Percentiles rank a stretch among this genome's conserved stretches.
These are phyloP conservation scores for Cylindroiulus punctatus DNA, from an alignment of 2,888 invertebrate species.

Conservation along the genomic window DNA sequence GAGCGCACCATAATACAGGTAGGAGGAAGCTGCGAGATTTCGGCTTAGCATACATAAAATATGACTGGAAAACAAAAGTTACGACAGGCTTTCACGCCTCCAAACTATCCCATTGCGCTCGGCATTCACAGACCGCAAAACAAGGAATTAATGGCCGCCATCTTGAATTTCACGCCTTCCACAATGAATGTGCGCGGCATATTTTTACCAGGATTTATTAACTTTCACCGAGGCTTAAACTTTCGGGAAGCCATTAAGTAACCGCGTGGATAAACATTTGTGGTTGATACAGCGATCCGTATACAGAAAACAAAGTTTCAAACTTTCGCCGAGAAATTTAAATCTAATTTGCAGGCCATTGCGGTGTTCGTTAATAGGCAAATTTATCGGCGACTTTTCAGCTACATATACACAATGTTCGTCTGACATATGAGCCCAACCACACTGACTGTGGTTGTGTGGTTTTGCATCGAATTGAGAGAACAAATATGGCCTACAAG, in stretches of 20 bases:
- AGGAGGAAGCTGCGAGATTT: not conserved
- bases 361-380: too few relatives aligned
- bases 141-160: not conserved
- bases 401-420: too few relatives aligned
- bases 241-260: not conserved
- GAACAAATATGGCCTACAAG: too few relatives aligned
- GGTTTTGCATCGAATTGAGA: too few relatives aligned
- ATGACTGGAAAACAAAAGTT: not conserved
- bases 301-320: not conserved
- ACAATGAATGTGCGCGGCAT: not conserved
- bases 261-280: not conserved
- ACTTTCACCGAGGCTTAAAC: not conserved
- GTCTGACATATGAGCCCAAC: too few relatives aligned
- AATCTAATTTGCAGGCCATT: too few relatives aligned
- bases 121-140: not conserved
- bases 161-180: not conserved
- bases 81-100: not conserved
- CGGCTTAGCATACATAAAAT: not conserved
- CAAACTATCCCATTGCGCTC: constrained; percentile 1
- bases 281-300: not conserved
- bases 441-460: too few relatives aligned
- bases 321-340: not conserved
- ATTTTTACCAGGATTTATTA: not conserved
- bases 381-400: too few relatives aligned
- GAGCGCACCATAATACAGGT: not conserved